Base-by-base conservation (phyloP, 2,113 vertebrate species). In the Colinus virginianus region DNA sequence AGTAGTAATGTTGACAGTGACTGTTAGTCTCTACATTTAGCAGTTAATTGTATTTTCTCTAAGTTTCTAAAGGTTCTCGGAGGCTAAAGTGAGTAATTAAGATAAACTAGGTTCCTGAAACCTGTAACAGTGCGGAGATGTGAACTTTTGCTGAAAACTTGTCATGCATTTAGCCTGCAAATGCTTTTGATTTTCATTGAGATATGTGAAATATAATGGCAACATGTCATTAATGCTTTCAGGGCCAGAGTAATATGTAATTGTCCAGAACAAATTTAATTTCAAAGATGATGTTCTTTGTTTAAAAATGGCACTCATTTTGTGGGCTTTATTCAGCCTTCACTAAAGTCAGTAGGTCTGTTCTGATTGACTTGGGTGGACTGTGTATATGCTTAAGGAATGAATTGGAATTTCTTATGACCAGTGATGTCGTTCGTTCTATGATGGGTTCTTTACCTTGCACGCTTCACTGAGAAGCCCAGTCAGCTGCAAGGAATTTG, bases 111-210 rank as follows among this genome's bases (percentile, higher is more conserved):
- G 26, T 48, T 83, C 69, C 51, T 87, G 15, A 51, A 77, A 25
- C 17, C 40, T 76, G 1, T 71, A 75, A 84, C 78, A 43, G 10
- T 81, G 70, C 36, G 78, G 72, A 23, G 28, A 36, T 67, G 7
- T 67, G n/a, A 53, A 42, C 58, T 93, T 75, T 90, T 88, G 56
- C 76, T 83, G 72, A 63, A 85, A 90, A 78, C 25, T 85, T 93
- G 67, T 67, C 45, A 55, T 66, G 32, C 0, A 0, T 93, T 90
- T 88, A 90, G 26, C 61, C 17, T 86, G 19, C 38, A 88, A 80
- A 21, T 77, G 69, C 59, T 40, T 67, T 92, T 70, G 43, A 61
- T 93, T 94, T 95, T 90, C 34, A 26, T 55, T 75, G 79, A 88
- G 42, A 59, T 67, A 67, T 36, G 20, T 75, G 51, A 90, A 56